Evolutionary conservation across 2,888 invertebrate genomes (phyloP), one percentile per base, ranked within the genome.

Genomic region (Cheiracanthium punctorium): DNA sequence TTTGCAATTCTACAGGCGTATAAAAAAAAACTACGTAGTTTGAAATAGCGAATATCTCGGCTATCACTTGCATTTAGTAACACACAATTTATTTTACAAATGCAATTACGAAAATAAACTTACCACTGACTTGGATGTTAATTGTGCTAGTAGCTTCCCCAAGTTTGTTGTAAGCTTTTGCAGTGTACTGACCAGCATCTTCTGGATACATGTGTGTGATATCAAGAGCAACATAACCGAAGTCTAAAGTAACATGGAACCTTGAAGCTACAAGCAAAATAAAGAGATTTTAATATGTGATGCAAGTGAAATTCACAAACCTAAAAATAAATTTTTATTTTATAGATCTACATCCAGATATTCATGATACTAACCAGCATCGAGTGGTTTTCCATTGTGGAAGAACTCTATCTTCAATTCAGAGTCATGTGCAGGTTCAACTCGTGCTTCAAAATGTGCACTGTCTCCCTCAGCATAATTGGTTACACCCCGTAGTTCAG

Each of bases 131-230:
- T 88, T 94, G 94, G 92, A 97, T 93, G 82, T 94, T 95, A 90
- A 96, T 96, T 0, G 95, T 94, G 43, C 90, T 91, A 91, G 92
- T 96, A 20, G 97, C 97, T 93, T 98, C 96, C 1, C 99, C 99
- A 33, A 97, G 93, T 91, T 96, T 96, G 92, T 98, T 99, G 73
- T 94, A 95, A 0, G 98, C 98, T 90, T 97, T 94, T 91, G 97
- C 97, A 0, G 98, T 98, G 91, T 99, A 99, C 0, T 95, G 96
- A 52, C 99, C 99, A n/a, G 96, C 95, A 93, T 99, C 99, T 91
- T 99, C 99, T 10, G 98, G 96, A 90, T 97, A 95, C 86, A 97
- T 96, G 90, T 98, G 96, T 93, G 97, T 94, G 89, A 99, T 97
- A 91, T 99, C 99, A 81, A 99, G 93, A 30, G 98, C 97, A 17